Evolutionary conservation across 2,888 invertebrate genomes (phyloP), one percentile per base, ranked within the genome.

Genomic region (Tachystola acroxantha): DNA sequence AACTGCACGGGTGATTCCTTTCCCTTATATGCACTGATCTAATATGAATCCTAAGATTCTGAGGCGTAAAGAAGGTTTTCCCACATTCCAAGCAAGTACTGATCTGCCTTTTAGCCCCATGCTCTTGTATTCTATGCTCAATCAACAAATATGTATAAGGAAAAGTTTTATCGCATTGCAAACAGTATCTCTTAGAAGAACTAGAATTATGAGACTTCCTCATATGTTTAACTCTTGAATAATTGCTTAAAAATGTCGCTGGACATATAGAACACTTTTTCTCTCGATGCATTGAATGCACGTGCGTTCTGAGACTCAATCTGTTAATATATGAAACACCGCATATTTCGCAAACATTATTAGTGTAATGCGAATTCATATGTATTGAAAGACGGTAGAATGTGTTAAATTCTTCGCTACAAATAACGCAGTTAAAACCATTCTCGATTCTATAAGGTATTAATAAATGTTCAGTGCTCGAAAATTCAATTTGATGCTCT

Each of bases 341-440:
- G 25, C 74, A 74, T 0, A 46, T 56, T 4, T 73, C 73, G 3
- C 74, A 74, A 0, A 73, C 62, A 25, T 73, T 62, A 26, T 64
- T 60, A 0, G 46, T 54, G 4, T 57, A 70, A 37, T 74, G 74
- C 0, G 36, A 40, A 19, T 74, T 67, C 74, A 73, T 74, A 16
- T 74, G 74, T 2, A 62, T 53, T 0, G 58, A 52, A 12, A 76
- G 22, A 0, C 57, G 44, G 0, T 54, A 43, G 35, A 62, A 73
- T 0, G 59, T 61, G 3, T 66, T 59, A 19, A 65, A 70, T 2
- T 46, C 39, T 2, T 51, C 32, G 0, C 48, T 39, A 31, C 75
- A 75, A 0, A 64, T 4, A 0, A 48, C 48, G 27, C 75, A 75
- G 9, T 46, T 37, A n/a, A 58, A 43, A 0, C 55, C 63, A 0